Conservation (phyloP, 1,140 invertebrate species). For the Pomacea maculata region DNA sequence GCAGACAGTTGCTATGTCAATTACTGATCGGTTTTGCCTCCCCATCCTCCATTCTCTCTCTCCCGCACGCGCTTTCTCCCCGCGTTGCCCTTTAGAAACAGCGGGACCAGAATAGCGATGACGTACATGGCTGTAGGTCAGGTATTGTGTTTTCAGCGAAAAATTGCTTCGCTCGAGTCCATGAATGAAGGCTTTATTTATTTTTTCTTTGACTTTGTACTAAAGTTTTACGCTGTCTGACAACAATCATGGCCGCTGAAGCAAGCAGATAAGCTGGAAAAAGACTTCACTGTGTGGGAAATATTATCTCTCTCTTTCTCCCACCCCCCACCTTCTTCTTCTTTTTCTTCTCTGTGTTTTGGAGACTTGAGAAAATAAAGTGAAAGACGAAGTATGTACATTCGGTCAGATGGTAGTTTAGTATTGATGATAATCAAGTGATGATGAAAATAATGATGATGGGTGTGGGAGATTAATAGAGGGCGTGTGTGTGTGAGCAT, state of each 20-base stretch:
- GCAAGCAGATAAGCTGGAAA: too few species aligned
- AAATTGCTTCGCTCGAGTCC: neutral
- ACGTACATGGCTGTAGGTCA: neutral
- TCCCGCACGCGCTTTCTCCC: neutral
- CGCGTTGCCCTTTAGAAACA: neutral
- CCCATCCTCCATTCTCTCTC: neutral
- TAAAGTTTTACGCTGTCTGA: neutral
- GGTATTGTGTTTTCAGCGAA: neutral
- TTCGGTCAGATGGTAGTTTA: too few species aligned
- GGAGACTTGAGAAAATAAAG: too few species aligned
- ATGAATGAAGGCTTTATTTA: neutral
- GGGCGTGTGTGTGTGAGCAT: conserved; percentile 10
- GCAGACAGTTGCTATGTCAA: neutral
- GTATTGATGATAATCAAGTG: neutral
- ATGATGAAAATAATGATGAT: neutral
- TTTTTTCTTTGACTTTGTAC: neutral
- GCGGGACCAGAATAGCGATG: neutral
- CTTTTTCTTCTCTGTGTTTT: too few species aligned
- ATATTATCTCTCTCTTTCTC: too few species aligned
- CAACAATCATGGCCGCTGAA: too few species aligned
- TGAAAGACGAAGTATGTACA: too few species aligned
- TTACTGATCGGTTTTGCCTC: neutral
- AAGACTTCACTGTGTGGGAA: too few species aligned
- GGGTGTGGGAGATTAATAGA: neutral
- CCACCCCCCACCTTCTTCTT: too few species aligned